Conservation (phyloP, 2,113 vertebrate genomes). For the Centropus unirufus region DNA sequence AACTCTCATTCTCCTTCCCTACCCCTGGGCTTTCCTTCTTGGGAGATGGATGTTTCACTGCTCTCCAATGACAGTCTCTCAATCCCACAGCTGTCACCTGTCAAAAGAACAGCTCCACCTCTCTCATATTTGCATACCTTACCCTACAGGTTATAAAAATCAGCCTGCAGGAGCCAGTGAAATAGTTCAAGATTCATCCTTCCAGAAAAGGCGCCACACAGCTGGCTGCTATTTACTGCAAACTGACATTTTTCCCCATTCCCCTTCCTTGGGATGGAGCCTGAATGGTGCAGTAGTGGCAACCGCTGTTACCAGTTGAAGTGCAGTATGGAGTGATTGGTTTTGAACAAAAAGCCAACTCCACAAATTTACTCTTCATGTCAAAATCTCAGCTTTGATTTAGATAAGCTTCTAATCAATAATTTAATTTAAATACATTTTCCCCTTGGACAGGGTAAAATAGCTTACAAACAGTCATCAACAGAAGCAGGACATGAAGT, state of each 20-base stretch:
- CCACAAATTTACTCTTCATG: neutral
- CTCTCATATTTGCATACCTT: neutral
- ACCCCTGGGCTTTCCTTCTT: neutral
- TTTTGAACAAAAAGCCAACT: neutral
- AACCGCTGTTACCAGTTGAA: neutral
- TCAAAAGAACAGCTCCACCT: neutral
- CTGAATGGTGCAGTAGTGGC: neutral
- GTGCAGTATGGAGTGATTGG: neutral
- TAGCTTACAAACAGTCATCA: neutral
- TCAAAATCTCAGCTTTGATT: neutral
- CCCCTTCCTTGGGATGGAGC: neutral
- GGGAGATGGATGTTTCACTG: neutral
- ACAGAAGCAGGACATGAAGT: neutral
- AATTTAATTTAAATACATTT: neutral
- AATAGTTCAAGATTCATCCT: neutral
- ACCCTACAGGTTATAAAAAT: neutral
- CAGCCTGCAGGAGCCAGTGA: neutral
- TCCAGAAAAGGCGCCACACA: neutral
- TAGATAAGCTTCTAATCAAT: neutral
- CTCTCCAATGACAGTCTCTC: neutral
- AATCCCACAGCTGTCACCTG: slow-evolving; percentile 23
- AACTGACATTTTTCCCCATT: neutral
- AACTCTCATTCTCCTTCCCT: neutral
- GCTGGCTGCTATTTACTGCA: neutral
- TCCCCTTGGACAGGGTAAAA: neutral